phyloP scores from a whole-genome alignment of 2,888 invertebrate genomes.

The Conomelus anceps region DNA sequence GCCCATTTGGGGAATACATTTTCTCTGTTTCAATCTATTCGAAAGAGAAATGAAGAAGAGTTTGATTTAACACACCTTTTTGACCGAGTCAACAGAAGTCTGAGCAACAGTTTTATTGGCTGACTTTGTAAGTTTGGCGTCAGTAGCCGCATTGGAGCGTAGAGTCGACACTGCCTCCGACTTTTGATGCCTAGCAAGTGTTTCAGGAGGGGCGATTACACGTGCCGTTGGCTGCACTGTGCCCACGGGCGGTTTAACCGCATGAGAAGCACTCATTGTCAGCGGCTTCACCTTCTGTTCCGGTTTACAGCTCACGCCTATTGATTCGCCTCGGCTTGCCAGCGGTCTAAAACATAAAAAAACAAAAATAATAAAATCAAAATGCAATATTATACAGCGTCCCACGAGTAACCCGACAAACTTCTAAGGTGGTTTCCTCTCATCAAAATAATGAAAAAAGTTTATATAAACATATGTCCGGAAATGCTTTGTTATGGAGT shows the following conservation, averaged over 20 bases:
- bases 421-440: too few relatives aligned
- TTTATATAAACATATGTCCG: too few relatives aligned
- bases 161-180: background rate
- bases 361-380: background rate
- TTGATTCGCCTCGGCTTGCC: background rate
- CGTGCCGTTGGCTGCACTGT: conserved; percentile 51
- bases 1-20: too few relatives aligned
- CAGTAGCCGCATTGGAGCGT: background rate
- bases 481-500: too few relatives aligned
- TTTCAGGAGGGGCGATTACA: conserved; percentile 37
- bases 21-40: too few relatives aligned
- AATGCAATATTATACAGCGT: background rate
- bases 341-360: conserved; percentile 16
- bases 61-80: conserved; percentile 19
- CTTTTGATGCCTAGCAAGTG: conserved; percentile 21
- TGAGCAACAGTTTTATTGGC: background rate
- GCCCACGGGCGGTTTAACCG: conserved; percentile 46
- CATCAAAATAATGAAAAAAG: too few relatives aligned
- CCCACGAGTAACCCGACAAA: too few relatives aligned
- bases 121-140: background rate
- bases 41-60: too few relatives aligned
- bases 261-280: background rate
- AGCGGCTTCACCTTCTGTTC: conserved; percentile 35
- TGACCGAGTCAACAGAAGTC: conserved; percentile 19
- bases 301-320: conserved; percentile 24